Base-by-base conservation (phyloP, 2,113 vertebrate genomes). In the Madoqua kirkii region DNA sequence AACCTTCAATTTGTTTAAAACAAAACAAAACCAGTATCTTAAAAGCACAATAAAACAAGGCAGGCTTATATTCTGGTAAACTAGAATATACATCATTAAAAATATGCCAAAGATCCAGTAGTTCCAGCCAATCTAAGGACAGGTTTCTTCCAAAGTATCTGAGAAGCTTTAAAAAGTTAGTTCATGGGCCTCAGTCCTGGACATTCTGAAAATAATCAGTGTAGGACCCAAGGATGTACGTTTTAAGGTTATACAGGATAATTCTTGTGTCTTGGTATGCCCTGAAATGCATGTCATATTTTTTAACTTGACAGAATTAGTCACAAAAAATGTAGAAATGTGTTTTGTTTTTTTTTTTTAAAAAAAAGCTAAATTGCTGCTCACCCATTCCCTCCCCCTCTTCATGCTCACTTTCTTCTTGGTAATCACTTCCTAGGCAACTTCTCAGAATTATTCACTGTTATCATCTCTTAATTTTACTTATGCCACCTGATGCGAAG, bases 381-480 rank as follows among this genome's bases (percentile, higher is more conserved):
- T 79, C 52, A 7, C 36, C 4, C 5, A 5, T 76, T n/a, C 2
- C 54, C 4, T 33, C 1, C 2, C 21, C 4, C 2, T 2, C 27
- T 8, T 78, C 12, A 40, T 57, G 91, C 55, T 40, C 27, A 88
- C 16, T 88, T 45, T 6, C 19, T 57, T 88, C 4, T 59, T 94
- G 33, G 29, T 50, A 62, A 40, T 83, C 43, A 31, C 19, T 71
- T 93, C 13, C 40, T 6, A 13, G 21, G 6, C 27, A 50, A 45
- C 43, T 60, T 86, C 48, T 95, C 10, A 21, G 50, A 86, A 90
- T 78, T 62, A 64, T 25, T 57, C n/a, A 27, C 40, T 1, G 16
- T 21, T 93, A 74, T 60, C 31, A 33, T 25, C 0, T 64, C 40
- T 45, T 33, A 60, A 1, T n/a, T 40, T 71, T 23, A 71, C 67